Evolutionary conservation across 1,140 invertebrate genomes (phyloP), one percentile per base, ranked within the genome.

Genomic region (Drosophila gunungcola): DNA sequence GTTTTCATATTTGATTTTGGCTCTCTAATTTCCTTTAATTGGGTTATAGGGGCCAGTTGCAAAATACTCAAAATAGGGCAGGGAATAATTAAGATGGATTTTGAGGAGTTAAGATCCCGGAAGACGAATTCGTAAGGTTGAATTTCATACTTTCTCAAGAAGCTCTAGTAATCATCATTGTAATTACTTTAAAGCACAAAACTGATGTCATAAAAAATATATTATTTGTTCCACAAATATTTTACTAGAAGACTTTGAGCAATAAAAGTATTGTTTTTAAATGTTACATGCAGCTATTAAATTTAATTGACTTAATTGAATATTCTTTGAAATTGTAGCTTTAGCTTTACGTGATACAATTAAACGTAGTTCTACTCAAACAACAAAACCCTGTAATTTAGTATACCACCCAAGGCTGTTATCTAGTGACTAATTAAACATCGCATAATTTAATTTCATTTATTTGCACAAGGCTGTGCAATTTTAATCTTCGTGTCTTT

Each of bases 21-120:
- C 63, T 75, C 68, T 83, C 36, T 69, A 56, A 70, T 70, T 70
- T 56, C 43, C 68, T 69, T 78, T 61, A 81, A 77, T 82, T 81
- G 73, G 73, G 73, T 49, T 77, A 77, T 65, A 57, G 65, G 64
- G 74, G 74, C 80, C 46, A 63, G 52, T 64, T 68, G 79, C 68
- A 3, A 82, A 75, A 80, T 79, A 70, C 52, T 55, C 43, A 2
- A 65, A 57, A 65, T 53, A 38, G 80, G 80, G 80, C 63, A 55
- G 48, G 80, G 75, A 80, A 39, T 43, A 77, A 67, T 73, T 68
- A 56, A 81, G 52, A 49, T 46, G 32, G 21, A 46, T 55, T 12
- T 25, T 2, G 27, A 61, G 39, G 55, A 41, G 72, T 56, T 56
- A 48, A 61, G 60, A 29, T 45, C 32, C 46, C 21, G 21, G 64